Conservation (phyloP, 2,888 invertebrate genomes). For the Desoria tigrina region DNA sequence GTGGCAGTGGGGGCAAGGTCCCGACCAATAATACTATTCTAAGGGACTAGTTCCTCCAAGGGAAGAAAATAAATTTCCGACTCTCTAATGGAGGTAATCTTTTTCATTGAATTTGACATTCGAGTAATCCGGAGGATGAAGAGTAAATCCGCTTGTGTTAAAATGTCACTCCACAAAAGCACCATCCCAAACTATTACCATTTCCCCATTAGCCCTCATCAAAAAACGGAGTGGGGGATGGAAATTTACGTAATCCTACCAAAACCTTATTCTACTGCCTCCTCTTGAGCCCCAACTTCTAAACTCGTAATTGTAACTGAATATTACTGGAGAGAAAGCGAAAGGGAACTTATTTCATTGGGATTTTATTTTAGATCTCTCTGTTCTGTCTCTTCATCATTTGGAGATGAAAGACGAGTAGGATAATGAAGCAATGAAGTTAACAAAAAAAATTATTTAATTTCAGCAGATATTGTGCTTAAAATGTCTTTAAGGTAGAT, state of each 20-base stretch:
- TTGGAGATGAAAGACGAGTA: no score
- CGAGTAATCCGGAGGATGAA: slow-evolving; percentile 49
- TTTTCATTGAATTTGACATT: slow-evolving; percentile 52
- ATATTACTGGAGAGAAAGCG: no score
- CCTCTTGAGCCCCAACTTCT: neutral
- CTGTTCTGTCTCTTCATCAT: no score
- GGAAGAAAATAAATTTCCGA: neutral
- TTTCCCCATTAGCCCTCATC: slow-evolving; percentile 7
- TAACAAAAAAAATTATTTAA: no score
- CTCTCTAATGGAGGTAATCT: slow-evolving; percentile 51
- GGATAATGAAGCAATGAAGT: no score
- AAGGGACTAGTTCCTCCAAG: neutral
- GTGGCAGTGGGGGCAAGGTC: neutral
- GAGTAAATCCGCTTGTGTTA: slow-evolving; percentile 53
- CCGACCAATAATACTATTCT: slow-evolving; percentile 6
- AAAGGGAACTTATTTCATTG: no score
- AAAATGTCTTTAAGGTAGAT: no score
- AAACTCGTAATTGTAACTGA: no score
- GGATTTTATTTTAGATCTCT: no score
- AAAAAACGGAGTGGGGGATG: neutral
- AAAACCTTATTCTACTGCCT: slow-evolving; percentile 25
- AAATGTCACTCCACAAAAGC: slow-evolving; percentile 50
- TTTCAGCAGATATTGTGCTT: no score
- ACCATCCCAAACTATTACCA: neutral
- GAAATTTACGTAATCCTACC: neutral